Evolutionary conservation across 2,888 invertebrate species (phyloP), one percentile per base, ranked within the genome.

Genomic region (Ophraella communa): DNA sequence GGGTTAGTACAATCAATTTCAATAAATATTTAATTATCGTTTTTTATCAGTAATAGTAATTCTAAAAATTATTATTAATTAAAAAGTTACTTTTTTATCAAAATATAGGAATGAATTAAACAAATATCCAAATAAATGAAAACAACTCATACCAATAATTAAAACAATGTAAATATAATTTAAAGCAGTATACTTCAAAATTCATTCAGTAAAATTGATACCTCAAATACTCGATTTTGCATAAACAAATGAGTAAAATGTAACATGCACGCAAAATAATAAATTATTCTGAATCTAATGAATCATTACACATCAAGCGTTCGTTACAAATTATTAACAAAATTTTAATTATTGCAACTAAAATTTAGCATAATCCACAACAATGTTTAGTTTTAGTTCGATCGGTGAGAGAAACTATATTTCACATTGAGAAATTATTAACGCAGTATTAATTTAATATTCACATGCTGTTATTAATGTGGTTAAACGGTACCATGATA

Each of bases 391-490:
- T 39, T 4, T 21, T 45, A 21, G n/a, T 45, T 45, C n/a, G 45
- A n/a, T 45, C 11, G 45, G 20, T 17, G 8, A 2, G 10, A 14
- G 27, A 51, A 51, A 51, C 14, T 23, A 24, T 21, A 54, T 14
- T 54, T 39, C 17, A 39, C 21, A 21, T 21, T 33, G 23, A 27
- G 10, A 14, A 55, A 44, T 55, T 55, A 44, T 27, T 27, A 44
- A 24, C 30, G 27, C 18, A 42, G 8, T 54, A 54, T 27, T 44
- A 55, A 55, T 55, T 55, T 27, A 11, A 54, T 54, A 54, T 39
- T 42, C 54, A 54, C 39, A 35, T 35, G 23, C 39, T 39, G 35
- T 54, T 54, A 54, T 20, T 35, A 54, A 54, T 54, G 54, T 23
- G 54, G 54, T 54, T 35, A 7, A 54, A 39, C 24, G 39, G 23